phyloP scores from a whole-genome alignment of 2,113 vertebrate species.

The Aythya baeri region DNA sequence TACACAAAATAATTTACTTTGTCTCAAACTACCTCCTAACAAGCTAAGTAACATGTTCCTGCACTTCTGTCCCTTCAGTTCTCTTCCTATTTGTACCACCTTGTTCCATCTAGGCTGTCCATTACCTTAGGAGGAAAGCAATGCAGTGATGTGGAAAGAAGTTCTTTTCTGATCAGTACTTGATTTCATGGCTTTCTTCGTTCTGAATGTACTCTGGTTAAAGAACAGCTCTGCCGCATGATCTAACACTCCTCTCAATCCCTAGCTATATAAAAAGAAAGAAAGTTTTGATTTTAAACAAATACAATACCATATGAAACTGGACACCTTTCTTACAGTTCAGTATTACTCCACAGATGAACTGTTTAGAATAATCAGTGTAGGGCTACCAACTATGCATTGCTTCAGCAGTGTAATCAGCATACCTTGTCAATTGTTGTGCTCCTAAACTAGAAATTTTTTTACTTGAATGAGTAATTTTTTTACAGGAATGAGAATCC shows the following conservation, averaged over 20 bases:
- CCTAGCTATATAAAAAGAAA: neutral
- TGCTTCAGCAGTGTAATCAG: neutral
- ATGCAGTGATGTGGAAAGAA: neutral
- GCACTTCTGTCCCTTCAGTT: neutral
- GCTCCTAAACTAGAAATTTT: neutral
- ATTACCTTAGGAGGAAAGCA: neutral
- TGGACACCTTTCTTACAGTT: neutral
- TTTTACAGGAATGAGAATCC: neutral
- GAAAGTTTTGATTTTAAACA: neutral
- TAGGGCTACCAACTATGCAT: neutral
- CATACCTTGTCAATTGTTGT: neutral
- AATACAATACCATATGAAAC: neutral
- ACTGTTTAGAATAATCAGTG: neutral
- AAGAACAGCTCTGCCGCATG: neutral
- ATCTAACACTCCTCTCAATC: neutral
- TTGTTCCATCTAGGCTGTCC: neutral
- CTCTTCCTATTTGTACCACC: neutral
- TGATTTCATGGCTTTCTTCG: neutral
- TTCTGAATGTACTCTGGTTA: neutral
- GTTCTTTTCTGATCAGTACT: neutral
- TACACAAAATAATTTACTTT: neutral
- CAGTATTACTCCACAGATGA: neutral
- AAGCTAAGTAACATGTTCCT: neutral
- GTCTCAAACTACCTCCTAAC: neutral
- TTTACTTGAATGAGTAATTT: neutral